Evolutionary conservation across 2,888 invertebrate genomes (phyloP).

Genomic region (Ceriagrion tenellum): DNA sequence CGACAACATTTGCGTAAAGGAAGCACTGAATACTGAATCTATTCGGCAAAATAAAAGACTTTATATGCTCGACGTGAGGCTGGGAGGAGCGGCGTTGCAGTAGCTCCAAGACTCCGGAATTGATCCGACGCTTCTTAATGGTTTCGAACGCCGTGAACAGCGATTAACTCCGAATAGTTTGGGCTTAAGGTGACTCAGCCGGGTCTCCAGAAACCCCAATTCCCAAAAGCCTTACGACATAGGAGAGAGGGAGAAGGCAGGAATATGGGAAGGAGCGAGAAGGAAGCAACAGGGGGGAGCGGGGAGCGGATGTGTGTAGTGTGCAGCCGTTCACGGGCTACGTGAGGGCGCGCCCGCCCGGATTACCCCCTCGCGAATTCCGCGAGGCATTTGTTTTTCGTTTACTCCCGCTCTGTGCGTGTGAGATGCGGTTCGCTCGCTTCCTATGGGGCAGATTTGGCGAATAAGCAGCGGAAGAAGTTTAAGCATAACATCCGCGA

Average conservation of each 20-base stretch:
- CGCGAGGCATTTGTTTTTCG: background rate
- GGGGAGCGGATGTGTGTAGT: background rate
- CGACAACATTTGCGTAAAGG: too few relatives aligned
- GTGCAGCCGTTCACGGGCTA: too few relatives aligned
- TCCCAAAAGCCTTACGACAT: background rate
- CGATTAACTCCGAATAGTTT: conserved; percentile 18
- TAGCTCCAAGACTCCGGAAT: background rate
- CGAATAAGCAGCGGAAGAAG: too few relatives aligned
- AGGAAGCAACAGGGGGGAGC: background rate
- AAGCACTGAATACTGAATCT: too few relatives aligned
- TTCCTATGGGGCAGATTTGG: too few relatives aligned
- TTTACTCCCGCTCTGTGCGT: background rate
- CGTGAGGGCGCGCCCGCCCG: background rate
- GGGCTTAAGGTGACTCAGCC: background rate
- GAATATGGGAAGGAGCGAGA: too few relatives aligned
- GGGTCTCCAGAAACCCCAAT: background rate
- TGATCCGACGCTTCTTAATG: background rate
- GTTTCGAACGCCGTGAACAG: conserved; percentile 2
- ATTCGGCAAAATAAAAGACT: too few relatives aligned
- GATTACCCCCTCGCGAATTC: background rate
- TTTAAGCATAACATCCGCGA: too few relatives aligned
- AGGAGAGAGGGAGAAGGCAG: background rate
- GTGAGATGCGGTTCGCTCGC: too few relatives aligned
- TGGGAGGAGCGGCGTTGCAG: background rate
- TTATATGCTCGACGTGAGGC: background rate